Percentiles rank a stretch among this genome's conserved stretches.
Evolutionary conservation across 1,140 invertebrate species (phyloP).

Genomic region (Bombus pyrosoma): DNA sequence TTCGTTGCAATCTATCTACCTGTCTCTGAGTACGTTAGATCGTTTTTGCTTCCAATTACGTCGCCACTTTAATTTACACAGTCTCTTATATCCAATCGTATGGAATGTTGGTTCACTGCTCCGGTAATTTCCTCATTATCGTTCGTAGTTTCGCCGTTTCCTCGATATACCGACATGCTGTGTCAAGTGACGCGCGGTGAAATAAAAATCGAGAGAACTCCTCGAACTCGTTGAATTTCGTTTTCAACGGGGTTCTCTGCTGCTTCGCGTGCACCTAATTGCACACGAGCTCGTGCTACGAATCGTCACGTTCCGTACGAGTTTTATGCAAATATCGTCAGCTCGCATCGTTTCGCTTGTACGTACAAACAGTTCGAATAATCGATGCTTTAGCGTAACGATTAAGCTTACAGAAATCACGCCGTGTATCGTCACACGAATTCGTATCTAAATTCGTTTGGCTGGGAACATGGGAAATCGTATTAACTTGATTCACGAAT

Average conservation of each 20-base stretch:
- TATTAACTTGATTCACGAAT: not conserved
- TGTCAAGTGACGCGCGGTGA: not conserved
- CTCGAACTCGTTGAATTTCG: not conserved
- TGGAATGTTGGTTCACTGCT: constrained; percentile 39
- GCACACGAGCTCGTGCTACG: not conserved
- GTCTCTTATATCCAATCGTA: constrained; percentile 21
- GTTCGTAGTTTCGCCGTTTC: constrained; percentile 22
- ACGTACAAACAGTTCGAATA: not conserved
- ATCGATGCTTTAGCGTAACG: not conserved
- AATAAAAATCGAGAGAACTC: constrained; percentile 1
- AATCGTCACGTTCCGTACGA: not conserved
- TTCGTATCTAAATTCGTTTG: no score
- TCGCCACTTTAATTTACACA: constrained; percentile 30
- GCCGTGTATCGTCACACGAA: not conserved
- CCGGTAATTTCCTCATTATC: constrained; percentile 42
- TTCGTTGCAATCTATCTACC: constrained; percentile 40
- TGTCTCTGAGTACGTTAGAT: constrained; percentile 27
- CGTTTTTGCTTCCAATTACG: constrained; percentile 57
- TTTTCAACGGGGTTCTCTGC: not conserved
- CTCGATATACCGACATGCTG: not conserved
- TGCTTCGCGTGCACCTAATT: not conserved
- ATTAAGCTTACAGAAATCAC: not conserved
- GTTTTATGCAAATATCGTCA: constrained; percentile 5
- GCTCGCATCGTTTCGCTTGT: not conserved
- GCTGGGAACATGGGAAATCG: not conserved